Evolutionary conservation across 1,140 invertebrate species (phyloP).

Genomic region (Drosophila asahinai): DNA sequence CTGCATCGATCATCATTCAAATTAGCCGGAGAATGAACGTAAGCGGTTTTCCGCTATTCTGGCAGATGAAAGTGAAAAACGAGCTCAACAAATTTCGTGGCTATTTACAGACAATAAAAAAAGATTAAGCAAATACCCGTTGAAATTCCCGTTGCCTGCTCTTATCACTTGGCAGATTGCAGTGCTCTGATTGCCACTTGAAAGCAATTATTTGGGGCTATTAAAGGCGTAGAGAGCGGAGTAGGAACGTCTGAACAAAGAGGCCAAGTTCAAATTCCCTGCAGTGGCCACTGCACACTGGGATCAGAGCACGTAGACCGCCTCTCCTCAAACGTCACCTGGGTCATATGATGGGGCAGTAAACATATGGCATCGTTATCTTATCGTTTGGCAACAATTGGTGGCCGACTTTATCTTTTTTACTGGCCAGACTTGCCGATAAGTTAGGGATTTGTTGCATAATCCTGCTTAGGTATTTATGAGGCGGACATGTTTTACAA

Average conservation of each 20-base stretch:
- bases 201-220: conserved; percentile 29
- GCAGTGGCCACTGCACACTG: conserved; percentile 38
- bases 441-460: conserved; percentile 21
- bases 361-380: conserved; percentile 45
- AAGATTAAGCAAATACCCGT: conserved; percentile 21
- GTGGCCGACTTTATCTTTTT: conserved; percentile 24
- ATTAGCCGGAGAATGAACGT: conserved; percentile 51
- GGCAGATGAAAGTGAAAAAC: conserved; percentile 63
- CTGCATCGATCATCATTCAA: conserved; percentile 71
- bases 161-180: conserved; percentile 12
- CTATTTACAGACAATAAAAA: conserved; percentile 28
- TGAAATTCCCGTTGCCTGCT: conserved; percentile 28
- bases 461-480: conserved; percentile 10
- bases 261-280: conserved; percentile 34
- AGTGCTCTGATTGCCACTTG: conserved; percentile 46
- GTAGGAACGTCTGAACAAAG: conserved; percentile 5
- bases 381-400: conserved; percentile 34
- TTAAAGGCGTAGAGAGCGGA: conserved; percentile 13
- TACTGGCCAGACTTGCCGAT: conserved; percentile 13
- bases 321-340: conserved; percentile 23
- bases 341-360: conserved; percentile 36
- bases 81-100: conserved; percentile 11
- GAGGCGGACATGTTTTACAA: neutral
- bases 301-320: conserved; percentile 50
- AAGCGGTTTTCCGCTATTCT: conserved; percentile 34